Evolutionary conservation across 2,797 vertebrate species (phyloP).

Genomic region (Sebastes itinus): DNA sequence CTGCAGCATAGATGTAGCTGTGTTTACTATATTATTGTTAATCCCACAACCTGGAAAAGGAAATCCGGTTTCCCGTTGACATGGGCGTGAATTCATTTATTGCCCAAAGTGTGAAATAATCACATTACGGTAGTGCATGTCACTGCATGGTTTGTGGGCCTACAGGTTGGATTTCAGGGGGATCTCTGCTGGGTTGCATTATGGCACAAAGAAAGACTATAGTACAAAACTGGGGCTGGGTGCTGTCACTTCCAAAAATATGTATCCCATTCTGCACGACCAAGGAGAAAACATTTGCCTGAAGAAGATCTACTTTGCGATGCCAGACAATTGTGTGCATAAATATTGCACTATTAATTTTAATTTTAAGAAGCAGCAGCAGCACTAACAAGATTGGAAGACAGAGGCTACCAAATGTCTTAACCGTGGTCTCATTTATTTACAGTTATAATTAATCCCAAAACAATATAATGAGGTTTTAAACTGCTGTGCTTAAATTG

Average conservation of each 20-base stretch:
- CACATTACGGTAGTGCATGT: constrained; percentile 18
- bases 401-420: neutral
- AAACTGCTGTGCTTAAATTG: neutral
- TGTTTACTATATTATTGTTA: constrained; percentile 28
- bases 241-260: neutral
- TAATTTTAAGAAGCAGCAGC: neutral
- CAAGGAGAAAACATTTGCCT: neutral
- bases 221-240: constrained; percentile 1
- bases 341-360: neutral
- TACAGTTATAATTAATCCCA: constrained; percentile 1
- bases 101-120: constrained; percentile 41
- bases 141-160: constrained; percentile 15
- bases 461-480: constrained; percentile 3
- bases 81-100: constrained; percentile 29
- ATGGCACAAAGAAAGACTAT: neutral
- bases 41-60: constrained; percentile 40
- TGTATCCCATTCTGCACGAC: constrained; percentile 2
- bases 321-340: neutral
- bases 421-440: neutral
- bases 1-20: constrained; percentile 2
- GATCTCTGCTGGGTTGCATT: constrained; percentile 16
- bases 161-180: constrained; percentile 27
- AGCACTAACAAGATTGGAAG: neutral
- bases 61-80: constrained; percentile 15
- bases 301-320: neutral